phyloP scores from a whole-genome alignment of 2,888 invertebrate species.

The Argynnis bischoffii region DNA sequence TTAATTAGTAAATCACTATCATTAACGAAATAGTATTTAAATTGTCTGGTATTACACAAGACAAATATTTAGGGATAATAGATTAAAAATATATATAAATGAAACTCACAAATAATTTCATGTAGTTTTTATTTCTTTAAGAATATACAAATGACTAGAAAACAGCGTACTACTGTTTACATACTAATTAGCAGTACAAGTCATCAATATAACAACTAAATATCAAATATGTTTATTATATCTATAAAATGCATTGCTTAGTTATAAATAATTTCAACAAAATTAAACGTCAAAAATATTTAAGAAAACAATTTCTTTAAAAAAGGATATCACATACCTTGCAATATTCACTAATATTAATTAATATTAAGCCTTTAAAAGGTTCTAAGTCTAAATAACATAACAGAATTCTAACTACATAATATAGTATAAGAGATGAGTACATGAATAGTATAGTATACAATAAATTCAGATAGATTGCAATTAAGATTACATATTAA shows the following conservation, averaged over 20 bases:
- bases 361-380: too few species aligned
- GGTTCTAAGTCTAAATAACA: too few species aligned
- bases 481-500: too few species aligned
- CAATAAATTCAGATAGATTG: too few species aligned
- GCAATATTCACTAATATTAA: neutral
- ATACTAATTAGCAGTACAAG: neutral
- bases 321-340: neutral
- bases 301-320: too few species aligned
- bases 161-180: conserved; percentile 28
- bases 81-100: neutral
- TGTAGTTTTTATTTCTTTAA: conserved; percentile 41
- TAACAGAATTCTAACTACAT: too few species aligned
- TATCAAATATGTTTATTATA: neutral
- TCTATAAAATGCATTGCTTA: conserved; percentile 1
- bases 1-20: too few species aligned
- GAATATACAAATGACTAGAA: conserved; percentile 48
- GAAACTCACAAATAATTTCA: conserved; percentile 9
- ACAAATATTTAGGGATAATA: neutral
- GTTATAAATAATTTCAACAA: too few species aligned
- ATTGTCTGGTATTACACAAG: neutral
- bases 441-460: too few species aligned
- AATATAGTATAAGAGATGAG: too few species aligned
- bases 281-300: too few species aligned
- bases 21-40: too few species aligned
- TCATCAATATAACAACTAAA: neutral